Evolutionary conservation across 2,113 vertebrate genomes (phyloP).

Genomic region (Tragulus kanchil): DNA sequence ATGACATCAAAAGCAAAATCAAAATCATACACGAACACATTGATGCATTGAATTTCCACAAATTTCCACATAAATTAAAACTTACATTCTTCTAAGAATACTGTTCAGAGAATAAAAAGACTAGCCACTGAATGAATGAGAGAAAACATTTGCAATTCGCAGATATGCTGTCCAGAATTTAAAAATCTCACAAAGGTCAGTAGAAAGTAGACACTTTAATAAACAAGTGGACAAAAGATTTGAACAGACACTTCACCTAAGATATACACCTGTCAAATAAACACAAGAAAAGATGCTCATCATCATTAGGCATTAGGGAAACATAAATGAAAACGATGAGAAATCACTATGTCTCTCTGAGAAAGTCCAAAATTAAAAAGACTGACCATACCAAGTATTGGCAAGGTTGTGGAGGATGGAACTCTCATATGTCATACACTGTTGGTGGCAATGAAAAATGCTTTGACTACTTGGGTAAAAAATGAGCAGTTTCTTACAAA

Average conservation of each 20-base stretch:
- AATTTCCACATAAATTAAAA: not conserved
- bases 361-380: not conserved
- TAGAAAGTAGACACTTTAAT: not conserved
- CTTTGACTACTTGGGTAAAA: not conserved
- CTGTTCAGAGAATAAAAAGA: conserved; percentile 1
- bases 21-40: conserved; percentile 39
- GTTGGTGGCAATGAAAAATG: not conserved
- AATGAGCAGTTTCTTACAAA: not conserved
- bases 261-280: not conserved
- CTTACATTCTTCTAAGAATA: not conserved
- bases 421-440: not conserved
- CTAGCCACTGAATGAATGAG: not conserved
- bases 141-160: not conserved
- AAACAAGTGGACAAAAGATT: not conserved
- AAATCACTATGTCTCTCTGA: not conserved
- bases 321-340: not conserved
- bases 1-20: not conserved
- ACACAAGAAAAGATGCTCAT: not conserved
- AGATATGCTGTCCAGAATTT: not conserved
- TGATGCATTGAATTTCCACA: not conserved
- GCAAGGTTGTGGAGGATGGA: not conserved
- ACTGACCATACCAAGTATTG: not conserved
- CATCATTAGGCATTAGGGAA: not conserved
- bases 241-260: not conserved
- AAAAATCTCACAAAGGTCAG: not conserved